These are phyloP conservation scores for Epirrita christyi DNA, from an alignment of 2,888 invertebrate species.

Conservation along the genomic window DNA sequence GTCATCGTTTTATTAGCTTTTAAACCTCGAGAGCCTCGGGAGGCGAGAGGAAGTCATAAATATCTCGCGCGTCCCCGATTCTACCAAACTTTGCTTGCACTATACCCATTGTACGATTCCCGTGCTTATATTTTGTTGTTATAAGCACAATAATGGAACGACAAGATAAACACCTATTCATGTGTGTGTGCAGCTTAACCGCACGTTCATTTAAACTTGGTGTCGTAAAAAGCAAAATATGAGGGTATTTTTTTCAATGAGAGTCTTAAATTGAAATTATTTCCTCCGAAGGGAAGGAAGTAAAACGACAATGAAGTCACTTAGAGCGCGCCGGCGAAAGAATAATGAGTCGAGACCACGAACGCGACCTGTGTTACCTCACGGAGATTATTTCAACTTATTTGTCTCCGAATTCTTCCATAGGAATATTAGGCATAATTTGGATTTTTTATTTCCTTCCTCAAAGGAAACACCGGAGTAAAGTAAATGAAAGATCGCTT, in stretches of 20 bases:
- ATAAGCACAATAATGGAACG: conserved; percentile 41
- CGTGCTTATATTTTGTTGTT: conserved; percentile 48
- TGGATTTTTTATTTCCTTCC: conserved; percentile 52
- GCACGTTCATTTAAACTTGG: conserved; percentile 22
- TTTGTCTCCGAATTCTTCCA: conserved; percentile 62
- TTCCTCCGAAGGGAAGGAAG: conserved; percentile 70
- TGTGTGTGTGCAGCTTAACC: conserved; percentile 18
- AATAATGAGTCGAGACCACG: conserved; percentile 65
- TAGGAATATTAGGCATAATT: conserved; percentile 55
- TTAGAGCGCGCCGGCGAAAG: conserved; percentile 65
- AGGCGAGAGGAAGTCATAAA: conserved; percentile 71
- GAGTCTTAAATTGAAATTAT: conserved; percentile 69
- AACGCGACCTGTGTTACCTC: conserved; percentile 53
- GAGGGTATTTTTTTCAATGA: conserved; percentile 62
- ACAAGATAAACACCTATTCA: conserved; percentile 44
- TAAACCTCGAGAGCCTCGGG: conserved; percentile 65
- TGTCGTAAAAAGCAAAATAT: conserved; percentile 39
- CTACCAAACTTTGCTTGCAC: conserved; percentile 67
- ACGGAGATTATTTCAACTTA: conserved; percentile 68
- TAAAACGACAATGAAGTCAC: conserved; percentile 73
- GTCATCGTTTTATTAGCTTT: conserved; percentile 73
- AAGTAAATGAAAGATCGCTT: conserved; percentile 27
- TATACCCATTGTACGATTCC: conserved; percentile 43
- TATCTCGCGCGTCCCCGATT: conserved; percentile 70
- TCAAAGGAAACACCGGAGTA: conserved; percentile 33